A percentile compares a stretch with the other conserved stretches of the same genome.
Evolutionary conservation across 2,888 invertebrate genomes (phyloP).

Genomic region (Caenorhabditis japonica): DNA sequence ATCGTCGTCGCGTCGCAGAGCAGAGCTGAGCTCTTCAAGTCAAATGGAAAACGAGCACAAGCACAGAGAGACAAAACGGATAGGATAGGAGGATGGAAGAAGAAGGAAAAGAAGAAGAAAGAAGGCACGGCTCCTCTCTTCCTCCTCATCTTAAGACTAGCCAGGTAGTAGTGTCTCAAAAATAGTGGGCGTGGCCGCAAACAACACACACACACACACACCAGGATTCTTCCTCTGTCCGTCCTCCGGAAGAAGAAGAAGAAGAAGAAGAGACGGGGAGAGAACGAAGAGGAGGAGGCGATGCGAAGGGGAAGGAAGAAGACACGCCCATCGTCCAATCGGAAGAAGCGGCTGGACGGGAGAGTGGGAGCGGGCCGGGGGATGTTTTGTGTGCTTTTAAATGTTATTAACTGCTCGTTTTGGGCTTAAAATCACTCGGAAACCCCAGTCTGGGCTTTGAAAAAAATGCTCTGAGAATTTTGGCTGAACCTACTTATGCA

Average conservation of each 20-base stretch:
- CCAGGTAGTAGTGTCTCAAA: too few relatives aligned
- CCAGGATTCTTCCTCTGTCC: too few relatives aligned
- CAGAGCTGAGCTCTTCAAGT: not conserved
- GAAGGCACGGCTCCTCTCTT: too few relatives aligned
- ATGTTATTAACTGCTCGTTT: too few relatives aligned
- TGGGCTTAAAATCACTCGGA: too few relatives aligned
- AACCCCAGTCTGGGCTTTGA: too few relatives aligned
- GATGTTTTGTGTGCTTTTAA: too few relatives aligned
- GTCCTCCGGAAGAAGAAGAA: not conserved
- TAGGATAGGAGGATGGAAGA: not conserved
- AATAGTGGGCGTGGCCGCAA: not conserved
- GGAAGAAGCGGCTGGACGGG: conserved; percentile 8
- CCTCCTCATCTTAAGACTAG: too few relatives aligned
- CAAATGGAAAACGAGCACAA: not conserved
- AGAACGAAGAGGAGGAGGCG: conserved; percentile 1
- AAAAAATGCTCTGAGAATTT: too few relatives aligned
- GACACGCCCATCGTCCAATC: conserved; percentile 26
- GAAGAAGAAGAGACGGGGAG: conserved; percentile 6
- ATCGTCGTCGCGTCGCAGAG: not conserved
- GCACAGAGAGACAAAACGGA: not conserved
- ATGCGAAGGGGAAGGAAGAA: conserved; percentile 1
- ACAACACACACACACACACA: too few relatives aligned
- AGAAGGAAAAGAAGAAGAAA: not conserved
- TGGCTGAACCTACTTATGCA: too few relatives aligned
- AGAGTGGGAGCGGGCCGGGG: not conserved